These are phyloP conservation scores for Lycaena phlaeas DNA, from an alignment of 2,888 invertebrate genomes.

Conservation along the genomic window DNA sequence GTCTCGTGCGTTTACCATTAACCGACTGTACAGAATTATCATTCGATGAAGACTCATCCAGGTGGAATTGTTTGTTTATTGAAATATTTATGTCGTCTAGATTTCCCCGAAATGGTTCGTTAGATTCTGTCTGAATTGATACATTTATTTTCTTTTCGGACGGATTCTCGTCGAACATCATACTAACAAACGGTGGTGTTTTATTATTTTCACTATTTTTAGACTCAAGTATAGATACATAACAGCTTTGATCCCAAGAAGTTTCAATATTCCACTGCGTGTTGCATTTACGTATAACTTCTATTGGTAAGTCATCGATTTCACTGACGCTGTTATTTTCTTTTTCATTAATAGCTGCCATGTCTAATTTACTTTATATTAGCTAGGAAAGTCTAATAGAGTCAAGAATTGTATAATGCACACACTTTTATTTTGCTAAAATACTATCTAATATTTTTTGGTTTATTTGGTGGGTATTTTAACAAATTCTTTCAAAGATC, in stretches of 20 bases:
- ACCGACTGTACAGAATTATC: conserved; percentile 35
- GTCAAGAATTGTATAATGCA: neutral
- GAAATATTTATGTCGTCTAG: conserved; percentile 40
- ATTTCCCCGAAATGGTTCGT: conserved; percentile 30
- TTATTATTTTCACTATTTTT: conserved; percentile 31
- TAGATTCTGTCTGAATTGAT: conserved; percentile 46
- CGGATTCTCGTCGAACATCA: conserved; percentile 37
- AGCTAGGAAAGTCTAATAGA: neutral
- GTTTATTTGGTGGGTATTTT: too few species aligned
- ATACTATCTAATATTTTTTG: too few species aligned
- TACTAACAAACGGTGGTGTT: conserved; percentile 45
- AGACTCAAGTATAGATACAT: conserved; percentile 31
- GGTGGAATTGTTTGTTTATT: conserved; percentile 40
- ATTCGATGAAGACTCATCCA: conserved; percentile 33
- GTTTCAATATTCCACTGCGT: conserved; percentile 33
- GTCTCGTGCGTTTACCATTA: conserved; percentile 41
- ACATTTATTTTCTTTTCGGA: conserved; percentile 26
- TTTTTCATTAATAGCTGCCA: conserved; percentile 24
- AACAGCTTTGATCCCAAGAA: conserved; percentile 47
- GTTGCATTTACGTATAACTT: conserved; percentile 47
- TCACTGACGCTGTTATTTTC: conserved; percentile 27
- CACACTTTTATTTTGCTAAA: too few species aligned
- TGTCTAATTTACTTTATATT: too few species aligned
- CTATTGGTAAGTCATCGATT: conserved; percentile 33
- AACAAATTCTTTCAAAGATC: too few species aligned